Conservation (phyloP, 2,113 vertebrate species). For the Larimichthys crocea region DNA sequence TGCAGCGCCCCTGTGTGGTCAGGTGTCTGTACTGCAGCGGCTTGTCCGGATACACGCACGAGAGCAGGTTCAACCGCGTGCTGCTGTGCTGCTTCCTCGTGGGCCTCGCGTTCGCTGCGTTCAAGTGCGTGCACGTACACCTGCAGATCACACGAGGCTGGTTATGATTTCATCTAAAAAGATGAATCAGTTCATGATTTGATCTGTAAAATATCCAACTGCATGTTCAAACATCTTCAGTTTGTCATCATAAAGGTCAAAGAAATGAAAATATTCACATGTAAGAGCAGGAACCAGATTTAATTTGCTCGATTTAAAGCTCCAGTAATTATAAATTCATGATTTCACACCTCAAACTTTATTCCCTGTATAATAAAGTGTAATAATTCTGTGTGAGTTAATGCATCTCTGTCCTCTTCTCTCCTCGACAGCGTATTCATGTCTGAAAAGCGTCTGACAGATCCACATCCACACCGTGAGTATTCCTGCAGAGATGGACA, state of each 20-base stretch:
- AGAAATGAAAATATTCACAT: background rate
- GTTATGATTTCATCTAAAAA: background rate
- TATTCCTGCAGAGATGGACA: background rate
- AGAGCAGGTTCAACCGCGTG: accelerated
- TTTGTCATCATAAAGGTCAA: background rate
- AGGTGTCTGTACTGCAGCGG: background rate
- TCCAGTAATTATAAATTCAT: too few species aligned
- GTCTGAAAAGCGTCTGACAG: too few species aligned
- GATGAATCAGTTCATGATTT: background rate
- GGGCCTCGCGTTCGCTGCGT: accelerated
- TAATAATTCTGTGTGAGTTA: background rate
- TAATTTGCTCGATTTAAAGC: background rate
- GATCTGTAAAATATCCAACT: background rate
- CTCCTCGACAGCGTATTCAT: background rate
- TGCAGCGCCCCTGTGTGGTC: constrained; percentile 47
- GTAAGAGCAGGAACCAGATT: too few species aligned
- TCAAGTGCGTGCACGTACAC: background rate
- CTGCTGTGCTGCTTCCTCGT: background rate
- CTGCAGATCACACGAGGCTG: too few species aligned
- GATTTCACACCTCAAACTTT: background rate
- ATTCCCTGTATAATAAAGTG: background rate
- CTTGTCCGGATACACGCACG: accelerated
- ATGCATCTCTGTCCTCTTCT: background rate
- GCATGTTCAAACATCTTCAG: background rate
- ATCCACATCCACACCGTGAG: background rate